phyloP scores from a whole-genome alignment of 2,797 vertebrate species.

The Hoplostethus mediterraneus region DNA sequence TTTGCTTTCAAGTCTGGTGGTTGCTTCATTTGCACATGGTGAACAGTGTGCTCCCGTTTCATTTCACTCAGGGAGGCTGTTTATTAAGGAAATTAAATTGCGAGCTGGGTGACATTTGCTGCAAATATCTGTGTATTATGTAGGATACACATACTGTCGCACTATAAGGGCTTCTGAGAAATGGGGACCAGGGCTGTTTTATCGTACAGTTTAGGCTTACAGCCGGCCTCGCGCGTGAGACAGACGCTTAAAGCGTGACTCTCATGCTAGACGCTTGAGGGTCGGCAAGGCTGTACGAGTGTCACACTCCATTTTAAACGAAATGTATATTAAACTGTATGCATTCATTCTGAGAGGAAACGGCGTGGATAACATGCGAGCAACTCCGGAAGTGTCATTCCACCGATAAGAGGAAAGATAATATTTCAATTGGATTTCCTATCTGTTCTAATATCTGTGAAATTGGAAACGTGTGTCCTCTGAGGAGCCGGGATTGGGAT shows the following conservation, averaged over 20 bases:
- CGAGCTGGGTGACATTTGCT: background rate
- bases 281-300: background rate
- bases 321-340: slow-evolving; percentile 16
- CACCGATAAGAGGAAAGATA: slow-evolving; percentile 48
- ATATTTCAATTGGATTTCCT: slow-evolving; percentile 40
- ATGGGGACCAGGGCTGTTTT: background rate
- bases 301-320: slow-evolving; percentile 11
- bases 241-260: slow-evolving; percentile 11
- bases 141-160: background rate
- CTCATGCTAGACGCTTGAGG: slow-evolving; percentile 13
- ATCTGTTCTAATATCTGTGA: slow-evolving; percentile 51
- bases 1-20: slow-evolving; percentile 1
- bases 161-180: background rate
- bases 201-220: background rate
- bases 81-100: background rate
- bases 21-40: background rate
- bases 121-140: background rate
- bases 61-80: slow-evolving; percentile 1
- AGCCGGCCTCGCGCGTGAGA: background rate
- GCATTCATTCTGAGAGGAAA: slow-evolving; percentile 51
- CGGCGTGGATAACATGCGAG: slow-evolving; percentile 26
- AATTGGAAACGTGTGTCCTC: slow-evolving; percentile 41
- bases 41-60: slow-evolving; percentile 3
- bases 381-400: slow-evolving; percentile 32
- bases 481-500: slow-evolving; percentile 48